Conservation (phyloP, 2,113 vertebrate genomes). For the Meriones unguiculatus region DNA sequence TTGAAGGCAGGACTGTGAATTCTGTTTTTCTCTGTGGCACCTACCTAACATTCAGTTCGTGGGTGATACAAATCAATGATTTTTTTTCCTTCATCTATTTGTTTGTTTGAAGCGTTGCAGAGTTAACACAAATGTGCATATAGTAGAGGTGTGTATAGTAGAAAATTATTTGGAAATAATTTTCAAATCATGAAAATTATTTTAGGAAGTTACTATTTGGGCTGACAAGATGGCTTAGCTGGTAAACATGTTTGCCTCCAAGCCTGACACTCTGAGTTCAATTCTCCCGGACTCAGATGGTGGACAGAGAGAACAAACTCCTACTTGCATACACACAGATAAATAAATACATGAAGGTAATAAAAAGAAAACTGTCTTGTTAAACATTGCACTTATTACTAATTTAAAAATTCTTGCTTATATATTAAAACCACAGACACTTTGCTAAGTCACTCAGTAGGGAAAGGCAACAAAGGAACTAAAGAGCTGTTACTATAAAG, state of each 20-base stretch:
- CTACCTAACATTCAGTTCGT: neutral
- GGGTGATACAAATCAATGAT: neutral
- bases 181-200: conserved; percentile 25
- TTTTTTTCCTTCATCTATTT: neutral
- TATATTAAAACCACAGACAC: conserved; percentile 36
- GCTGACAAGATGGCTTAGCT: neutral
- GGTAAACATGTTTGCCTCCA: neutral
- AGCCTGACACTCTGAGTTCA: neutral
- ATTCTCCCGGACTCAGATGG: neutral
- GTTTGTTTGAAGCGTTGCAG: conserved; percentile 20
- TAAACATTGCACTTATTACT: conserved; percentile 18
- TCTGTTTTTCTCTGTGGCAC: neutral
- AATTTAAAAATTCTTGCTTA: neutral
- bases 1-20: neutral
- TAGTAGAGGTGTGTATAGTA: neutral
- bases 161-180: no score
- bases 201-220: neutral
- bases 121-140: neutral
- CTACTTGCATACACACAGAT: neutral
- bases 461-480: conserved; percentile 16
- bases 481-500: conserved; percentile 43
- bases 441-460: conserved; percentile 21
- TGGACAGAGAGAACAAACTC: neutral
- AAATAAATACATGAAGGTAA: neutral
- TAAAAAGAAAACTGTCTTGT: neutral